Percentiles rank a stretch among this genome's conserved stretches.
Conservation (phyloP, 2,113 vertebrate genomes). For the Ailuropoda melanoleuca region DNA sequence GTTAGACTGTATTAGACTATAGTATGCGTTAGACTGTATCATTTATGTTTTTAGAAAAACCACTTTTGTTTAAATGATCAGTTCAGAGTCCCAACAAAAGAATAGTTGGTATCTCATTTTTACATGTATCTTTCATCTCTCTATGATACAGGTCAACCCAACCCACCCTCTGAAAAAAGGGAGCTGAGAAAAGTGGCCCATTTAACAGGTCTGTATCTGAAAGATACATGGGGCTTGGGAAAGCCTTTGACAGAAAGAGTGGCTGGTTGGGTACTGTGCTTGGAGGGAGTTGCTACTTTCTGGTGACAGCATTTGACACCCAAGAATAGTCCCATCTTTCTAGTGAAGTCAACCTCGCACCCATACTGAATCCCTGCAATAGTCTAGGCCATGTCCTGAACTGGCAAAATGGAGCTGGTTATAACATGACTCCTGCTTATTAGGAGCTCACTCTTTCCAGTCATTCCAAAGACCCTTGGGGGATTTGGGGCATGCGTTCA, state of each 20-base stretch:
- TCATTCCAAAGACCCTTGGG: not conserved
- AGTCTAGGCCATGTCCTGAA: not conserved
- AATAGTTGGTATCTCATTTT: not conserved
- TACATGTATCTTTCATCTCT: not conserved
- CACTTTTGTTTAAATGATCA: not conserved
- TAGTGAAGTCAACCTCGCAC: not conserved
- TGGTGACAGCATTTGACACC: not conserved
- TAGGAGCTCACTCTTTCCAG: not conserved
- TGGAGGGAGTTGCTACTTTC: not conserved
- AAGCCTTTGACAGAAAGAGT: not conserved
- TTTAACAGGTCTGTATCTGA: slow-evolving; percentile 82
- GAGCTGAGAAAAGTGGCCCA: slow-evolving; percentile 79
- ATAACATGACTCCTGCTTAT: not conserved
- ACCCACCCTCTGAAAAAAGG: slow-evolving; percentile 60
- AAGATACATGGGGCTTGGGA: not conserved
- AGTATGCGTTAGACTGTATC: not conserved
- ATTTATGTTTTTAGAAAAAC: not conserved
- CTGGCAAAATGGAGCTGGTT: not conserved
- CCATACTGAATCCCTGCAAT: not conserved
- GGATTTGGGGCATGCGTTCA: not conserved
- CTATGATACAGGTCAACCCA: slow-evolving; percentile 66
- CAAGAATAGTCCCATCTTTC: not conserved
- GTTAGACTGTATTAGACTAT: too few species aligned
- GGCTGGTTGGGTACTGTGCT: not conserved
- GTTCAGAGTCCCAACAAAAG: not conserved